These are phyloP conservation scores for Drosophila azteca DNA, from an alignment of 1,140 invertebrate species.

Conservation along the genomic window DNA sequence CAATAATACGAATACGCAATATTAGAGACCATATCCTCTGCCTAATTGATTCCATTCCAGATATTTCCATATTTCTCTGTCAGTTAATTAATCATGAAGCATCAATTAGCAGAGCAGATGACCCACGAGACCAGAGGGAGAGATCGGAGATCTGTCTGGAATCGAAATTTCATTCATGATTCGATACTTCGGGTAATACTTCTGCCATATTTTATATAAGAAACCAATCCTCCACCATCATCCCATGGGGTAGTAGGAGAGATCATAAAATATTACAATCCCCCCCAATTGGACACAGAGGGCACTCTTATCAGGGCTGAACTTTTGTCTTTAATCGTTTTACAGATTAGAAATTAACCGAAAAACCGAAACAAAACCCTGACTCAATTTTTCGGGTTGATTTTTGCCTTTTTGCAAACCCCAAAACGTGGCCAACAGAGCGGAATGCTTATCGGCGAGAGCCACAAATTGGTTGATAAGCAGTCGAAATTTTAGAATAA, in stretches of 20 bases:
- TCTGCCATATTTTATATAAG: neutral
- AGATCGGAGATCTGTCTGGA: constrained; percentile 10
- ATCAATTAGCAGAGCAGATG: constrained; percentile 55
- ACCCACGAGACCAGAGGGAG: constrained; percentile 13
- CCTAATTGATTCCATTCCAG: constrained; percentile 23
- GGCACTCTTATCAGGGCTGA: constrained; percentile 28
- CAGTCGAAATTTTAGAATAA: constrained; percentile 6
- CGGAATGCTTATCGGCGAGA: constrained; percentile 20
- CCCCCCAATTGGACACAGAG: constrained; percentile 4
- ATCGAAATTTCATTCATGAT: constrained; percentile 20
- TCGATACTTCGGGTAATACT: constrained; percentile 7
- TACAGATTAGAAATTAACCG: neutral
- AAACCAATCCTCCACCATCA: constrained; percentile 15
- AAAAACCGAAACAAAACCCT: constrained; percentile 22
- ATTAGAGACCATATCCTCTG: too few species aligned
- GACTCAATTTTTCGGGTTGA: constrained; percentile 18
- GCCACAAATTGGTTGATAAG: constrained; percentile 30
- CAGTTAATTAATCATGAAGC: constrained; percentile 39
- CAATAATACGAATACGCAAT: neutral
- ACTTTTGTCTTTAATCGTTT: constrained; percentile 16
- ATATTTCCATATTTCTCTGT: constrained; percentile 26
- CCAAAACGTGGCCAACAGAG: constrained; percentile 30
- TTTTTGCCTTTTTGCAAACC: constrained; percentile 8
- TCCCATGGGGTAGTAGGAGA: constrained; percentile 23
- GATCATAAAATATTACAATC: constrained; percentile 23